These are phyloP conservation scores for Metaphire vulgaris DNA, from an alignment of 1,140 invertebrate genomes.

Conservation along the genomic window DNA sequence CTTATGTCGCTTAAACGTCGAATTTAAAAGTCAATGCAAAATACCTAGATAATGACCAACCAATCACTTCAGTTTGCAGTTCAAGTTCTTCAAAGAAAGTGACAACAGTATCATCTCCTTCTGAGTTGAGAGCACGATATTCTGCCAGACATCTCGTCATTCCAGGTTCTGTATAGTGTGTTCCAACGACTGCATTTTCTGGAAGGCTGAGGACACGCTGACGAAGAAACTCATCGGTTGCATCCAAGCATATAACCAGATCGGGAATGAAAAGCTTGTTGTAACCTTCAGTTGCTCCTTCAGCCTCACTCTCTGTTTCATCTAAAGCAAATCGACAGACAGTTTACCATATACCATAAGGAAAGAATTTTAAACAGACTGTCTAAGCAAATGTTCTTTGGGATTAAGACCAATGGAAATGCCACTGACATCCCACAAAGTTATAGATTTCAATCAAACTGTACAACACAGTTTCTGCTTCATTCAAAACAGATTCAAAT, in stretches of 20 bases:
- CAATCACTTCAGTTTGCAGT: conserved; percentile 57
- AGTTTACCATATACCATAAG: too few relatives aligned
- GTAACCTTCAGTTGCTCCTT: conserved; percentile 42
- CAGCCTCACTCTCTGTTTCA: conserved; percentile 48
- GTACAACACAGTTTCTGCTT: too few relatives aligned
- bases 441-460: too few relatives aligned
- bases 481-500: too few relatives aligned
- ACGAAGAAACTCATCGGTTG: conserved; percentile 64
- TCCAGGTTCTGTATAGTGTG: conserved; percentile 51
- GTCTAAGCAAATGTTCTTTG: too few relatives aligned
- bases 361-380: too few relatives aligned
- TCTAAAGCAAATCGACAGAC: too few relatives aligned
- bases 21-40: too few relatives aligned
- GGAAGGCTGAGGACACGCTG: conserved; percentile 62
- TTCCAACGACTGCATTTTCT: conserved; percentile 56
- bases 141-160: conserved; percentile 43
- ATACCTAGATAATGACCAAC: conserved; percentile 34
- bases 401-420: too few relatives aligned
- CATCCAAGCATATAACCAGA: conserved; percentile 60
- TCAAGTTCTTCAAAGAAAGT: conserved; percentile 67
- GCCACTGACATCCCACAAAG: too few relatives aligned
- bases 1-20: too few relatives aligned
- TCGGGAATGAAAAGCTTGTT: conserved; percentile 52
- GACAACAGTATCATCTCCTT: conserved; percentile 59
- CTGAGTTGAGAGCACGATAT: conserved; percentile 47